Evolutionary conservation across 2,113 vertebrate genomes (phyloP), one percentile per base, ranked within the genome.

Genomic region (Melierax canorus): DNA sequence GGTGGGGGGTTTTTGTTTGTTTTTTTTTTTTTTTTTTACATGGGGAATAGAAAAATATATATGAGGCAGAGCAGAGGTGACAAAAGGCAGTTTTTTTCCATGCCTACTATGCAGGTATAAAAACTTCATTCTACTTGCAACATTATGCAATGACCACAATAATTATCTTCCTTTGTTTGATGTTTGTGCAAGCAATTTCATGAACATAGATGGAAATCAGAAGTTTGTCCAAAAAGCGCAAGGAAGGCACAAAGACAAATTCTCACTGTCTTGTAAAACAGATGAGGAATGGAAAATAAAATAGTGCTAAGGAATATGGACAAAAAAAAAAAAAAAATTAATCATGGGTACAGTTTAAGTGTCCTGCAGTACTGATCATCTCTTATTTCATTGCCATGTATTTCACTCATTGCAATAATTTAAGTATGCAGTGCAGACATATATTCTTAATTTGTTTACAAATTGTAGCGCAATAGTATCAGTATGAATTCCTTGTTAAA

Each of bases 31-130:
- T 53, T 66, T 68, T 81, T 80, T 68, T 3, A 56, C 3, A 18
- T 39, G 4, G 1, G 10, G 2, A 83, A 68, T 29, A 48, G 12
- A 51, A 55, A 10, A 64, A 30, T 2, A 7, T 15, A 38, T 7
- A 4, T 48, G 48, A 43, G 24, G 4, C 19, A 77, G 10, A 60
- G 1, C 5, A 46, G 7, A 3, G 0, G 2, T 41, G 26, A 69
- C 1, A 73, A 45, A 81, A 74, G 2, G 2, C 20, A 64, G 0
- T 20, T 4, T 68, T 87, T 58, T 32, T 6, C 26, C 12, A 29
- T 17, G 3, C 5, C 13, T 56, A 24, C 7, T 60, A 10, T 29
- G 6, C 3, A 79, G 18, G 2, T 63, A 21, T 23, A 64, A 77
- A 80, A 55, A 9, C 4, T 41, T 38, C 2, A 16, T 79, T 62